Percentiles rank a stretch among this genome's conserved stretches.
Conservation (phyloP, 1,140 invertebrate species). For the Zelostemma sp. region DNA sequence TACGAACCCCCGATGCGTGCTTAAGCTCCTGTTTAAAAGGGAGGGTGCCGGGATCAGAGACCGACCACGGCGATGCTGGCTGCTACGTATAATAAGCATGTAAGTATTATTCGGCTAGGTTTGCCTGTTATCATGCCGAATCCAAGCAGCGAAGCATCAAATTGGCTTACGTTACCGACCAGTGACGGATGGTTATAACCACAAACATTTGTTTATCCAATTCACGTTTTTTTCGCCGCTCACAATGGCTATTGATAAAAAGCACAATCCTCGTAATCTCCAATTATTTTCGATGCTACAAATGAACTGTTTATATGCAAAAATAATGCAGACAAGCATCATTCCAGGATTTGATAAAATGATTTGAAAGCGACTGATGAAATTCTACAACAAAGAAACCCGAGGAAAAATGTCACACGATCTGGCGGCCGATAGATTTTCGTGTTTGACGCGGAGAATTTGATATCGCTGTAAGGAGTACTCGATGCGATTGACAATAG, state of each 20-base stretch:
- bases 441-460: constrained; percentile 29
- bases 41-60: constrained; percentile 45
- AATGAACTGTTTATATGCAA: too few relatives aligned
- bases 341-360: too few relatives aligned
- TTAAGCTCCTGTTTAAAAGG: constrained; percentile 43
- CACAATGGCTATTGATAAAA: constrained; percentile 24
- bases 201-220: constrained; percentile 57
- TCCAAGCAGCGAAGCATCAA: constrained; percentile 60
- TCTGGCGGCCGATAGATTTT: constrained; percentile 39
- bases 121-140: constrained; percentile 53
- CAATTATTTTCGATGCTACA: too few relatives aligned
- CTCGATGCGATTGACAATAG: constrained; percentile 52
- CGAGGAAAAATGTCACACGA: constrained; percentile 39
- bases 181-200: constrained; percentile 56
- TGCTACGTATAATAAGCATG: constrained; percentile 54
- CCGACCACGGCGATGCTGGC: constrained; percentile 21
- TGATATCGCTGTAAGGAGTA: constrained; percentile 38
- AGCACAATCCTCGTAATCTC: constrained; percentile 23
- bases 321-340: too few relatives aligned
- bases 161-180: constrained; percentile 59
- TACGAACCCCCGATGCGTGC: constrained; percentile 35
- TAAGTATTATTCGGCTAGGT: constrained; percentile 56
- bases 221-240: constrained; percentile 27
- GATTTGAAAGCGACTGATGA: too few relatives aligned
- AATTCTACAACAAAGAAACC: neutral